A percentile compares a stretch with the other conserved stretches of the same genome.
Evolutionary conservation across 2,888 invertebrate species (phyloP).

Genomic region (Hypsopygia costalis): DNA sequence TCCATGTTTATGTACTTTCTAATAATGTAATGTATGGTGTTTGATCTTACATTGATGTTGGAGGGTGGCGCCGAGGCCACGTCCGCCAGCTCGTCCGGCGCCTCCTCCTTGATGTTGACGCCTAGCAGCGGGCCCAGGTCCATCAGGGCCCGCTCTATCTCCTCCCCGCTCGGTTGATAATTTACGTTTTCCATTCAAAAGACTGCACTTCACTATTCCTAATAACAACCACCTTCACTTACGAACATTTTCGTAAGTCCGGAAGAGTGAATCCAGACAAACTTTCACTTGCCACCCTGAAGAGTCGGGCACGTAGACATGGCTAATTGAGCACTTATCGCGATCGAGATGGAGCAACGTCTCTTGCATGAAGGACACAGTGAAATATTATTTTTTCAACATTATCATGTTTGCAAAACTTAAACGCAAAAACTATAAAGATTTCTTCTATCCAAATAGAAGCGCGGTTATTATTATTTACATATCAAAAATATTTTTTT

Average conservation of each 20-base stretch:
- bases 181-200: conserved; percentile 61
- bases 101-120: conserved; percentile 72
- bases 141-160: conserved; percentile 72
- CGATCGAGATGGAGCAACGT: conserved; percentile 39
- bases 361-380: conserved; percentile 26
- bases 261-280: conserved; percentile 14
- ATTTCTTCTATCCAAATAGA: neutral
- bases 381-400: neutral
- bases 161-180: conserved; percentile 64
- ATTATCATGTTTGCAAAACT: neutral
- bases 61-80: conserved; percentile 27
- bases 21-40: conserved; percentile 9
- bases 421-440: neutral
- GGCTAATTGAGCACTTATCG: conserved; percentile 50
- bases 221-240: conserved; percentile 32
- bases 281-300: conserved; percentile 63
- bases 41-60: conserved; percentile 42
- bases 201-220: conserved; percentile 26
- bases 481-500: conserved; percentile 38
- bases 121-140: conserved; percentile 71
- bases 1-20: conserved; percentile 18
- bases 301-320: conserved; percentile 63
- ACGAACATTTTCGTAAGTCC: conserved; percentile 43
- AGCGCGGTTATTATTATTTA: conserved; percentile 8
- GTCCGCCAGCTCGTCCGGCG: conserved; percentile 54